A percentile compares a stretch with the other conserved stretches of the same genome.
These are phyloP conservation scores for Epinotia bilunana DNA, from an alignment of 2,888 invertebrate species.

Conservation along the genomic window DNA sequence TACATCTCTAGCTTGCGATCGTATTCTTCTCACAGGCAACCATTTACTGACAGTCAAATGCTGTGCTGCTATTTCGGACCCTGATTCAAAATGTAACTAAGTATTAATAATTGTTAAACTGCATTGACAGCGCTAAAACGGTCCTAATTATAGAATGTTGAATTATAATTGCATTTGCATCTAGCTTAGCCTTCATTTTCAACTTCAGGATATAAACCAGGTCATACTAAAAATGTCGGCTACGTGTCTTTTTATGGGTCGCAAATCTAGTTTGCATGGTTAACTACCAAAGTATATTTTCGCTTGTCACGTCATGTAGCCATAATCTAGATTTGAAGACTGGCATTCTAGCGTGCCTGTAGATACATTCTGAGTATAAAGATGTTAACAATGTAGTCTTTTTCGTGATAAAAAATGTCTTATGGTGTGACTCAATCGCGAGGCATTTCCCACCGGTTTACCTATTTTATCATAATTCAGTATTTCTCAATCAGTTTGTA, in stretches of 20 bases:
- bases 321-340: slow-evolving; percentile 29
- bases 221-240: slow-evolving; percentile 28
- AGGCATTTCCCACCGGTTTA: neutral
- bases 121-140: neutral
- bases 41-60: neutral
- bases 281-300: slow-evolving; percentile 24
- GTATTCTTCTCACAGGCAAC: slow-evolving; percentile 17
- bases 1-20: slow-evolving; percentile 36
- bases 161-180: neutral
- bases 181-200: neutral
- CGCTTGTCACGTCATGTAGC: slow-evolving; percentile 35
- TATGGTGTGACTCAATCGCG: too few relatives aligned
- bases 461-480: too few relatives aligned
- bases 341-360: slow-evolving; percentile 8
- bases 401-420: neutral
- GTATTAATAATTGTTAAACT: too few relatives aligned
- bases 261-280: slow-evolving; percentile 30
- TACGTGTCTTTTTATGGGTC: slow-evolving; percentile 38
- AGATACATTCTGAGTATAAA: neutral
- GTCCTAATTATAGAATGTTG: neutral
- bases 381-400: neutral
- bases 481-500: too few relatives aligned
- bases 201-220: slow-evolving; percentile 3
- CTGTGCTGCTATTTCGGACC: neutral
- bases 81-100: neutral